Base-by-base conservation (phyloP, 2,888 invertebrate species). In the Morpho achilles region DNA sequence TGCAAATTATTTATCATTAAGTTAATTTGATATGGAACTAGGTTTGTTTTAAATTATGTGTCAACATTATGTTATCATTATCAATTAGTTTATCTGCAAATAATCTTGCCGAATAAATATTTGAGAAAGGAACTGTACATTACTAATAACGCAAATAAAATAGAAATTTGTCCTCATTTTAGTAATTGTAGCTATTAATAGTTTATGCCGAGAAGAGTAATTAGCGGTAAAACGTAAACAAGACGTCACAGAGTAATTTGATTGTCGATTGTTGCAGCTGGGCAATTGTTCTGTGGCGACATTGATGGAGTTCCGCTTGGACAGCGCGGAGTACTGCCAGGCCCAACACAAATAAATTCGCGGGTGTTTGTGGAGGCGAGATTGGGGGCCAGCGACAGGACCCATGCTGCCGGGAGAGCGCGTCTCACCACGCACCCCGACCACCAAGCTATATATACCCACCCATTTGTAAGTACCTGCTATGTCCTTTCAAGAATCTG, bases 311-410 rank as follows among this genome's bases (percentile, higher is more conserved):
- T 97, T 97, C 96, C 95, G 96, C 93, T 96, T 97, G 95, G 97
- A 97, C 94, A 97, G 97, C 92, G 97, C 97, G 93, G 97, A 98
- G 93, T 98, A 97, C 94, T 98, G 98, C 96, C 97, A 97, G 94
- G 97, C 97, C 91, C 98, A 98, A 95, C 97, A 97, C 97, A 97
- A 96, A 96, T 96, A 96, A 94, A 91, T 87, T 74, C 68, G 79
- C 76, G 77, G 82, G 84, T 79, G 75, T 75, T 73, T 65, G 73
- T 73, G 75, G 73, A 75, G 72, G 71, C 76, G 73, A 77, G 73
- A 73, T 72, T 77, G 79, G 70, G 70, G 71, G 73, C 72, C 74
- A 74, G 76, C 72, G 67, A 72, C 79, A 76, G 76, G 76, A 86
- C 85, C 80, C 82, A 88, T 90, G 90, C 84, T 81, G 81, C 76